Conservation (phyloP, 2,113 vertebrate species). For the Pomatostomus ruficeps region DNA sequence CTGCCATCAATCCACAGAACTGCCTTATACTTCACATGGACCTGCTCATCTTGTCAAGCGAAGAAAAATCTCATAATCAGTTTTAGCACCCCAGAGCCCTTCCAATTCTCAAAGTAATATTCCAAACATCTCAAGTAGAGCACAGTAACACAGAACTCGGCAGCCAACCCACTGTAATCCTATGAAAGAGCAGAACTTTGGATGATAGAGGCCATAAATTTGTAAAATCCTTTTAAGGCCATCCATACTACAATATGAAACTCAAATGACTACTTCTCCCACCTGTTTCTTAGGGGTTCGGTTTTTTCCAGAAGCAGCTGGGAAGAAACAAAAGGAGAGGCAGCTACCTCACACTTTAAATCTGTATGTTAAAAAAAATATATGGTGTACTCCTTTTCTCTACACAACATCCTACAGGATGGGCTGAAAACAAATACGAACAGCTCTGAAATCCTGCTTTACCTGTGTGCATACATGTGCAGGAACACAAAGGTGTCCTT, state of each 20-base stretch:
- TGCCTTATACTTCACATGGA: conserved; percentile 56
- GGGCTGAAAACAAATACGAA: background rate
- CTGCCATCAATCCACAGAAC: conserved; percentile 39
- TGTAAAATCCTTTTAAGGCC: conserved; percentile 49
- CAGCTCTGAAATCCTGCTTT: background rate
- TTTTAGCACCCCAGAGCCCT: conserved; percentile 67
- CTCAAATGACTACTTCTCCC: conserved; percentile 13
- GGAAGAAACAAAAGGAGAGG: background rate
- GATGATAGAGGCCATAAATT: conserved; percentile 53
- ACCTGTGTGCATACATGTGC: background rate
- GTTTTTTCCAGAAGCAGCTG: background rate
- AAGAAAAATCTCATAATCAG: conserved; percentile 80
- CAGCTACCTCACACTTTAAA: background rate
- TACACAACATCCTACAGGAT: background rate
- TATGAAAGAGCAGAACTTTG: conserved; percentile 11
- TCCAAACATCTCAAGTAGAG: conserved; percentile 68
- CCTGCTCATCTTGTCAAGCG: conserved; percentile 74
- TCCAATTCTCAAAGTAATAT: conserved; percentile 75
- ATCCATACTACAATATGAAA: conserved; percentile 6
- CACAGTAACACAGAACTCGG: background rate
- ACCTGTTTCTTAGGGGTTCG: background rate
- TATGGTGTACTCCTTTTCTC: background rate
- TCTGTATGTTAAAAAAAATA: background rate
- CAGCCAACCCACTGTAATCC: conserved; percentile 49
- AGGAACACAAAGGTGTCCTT: background rate